Evolutionary conservation across 1,140 invertebrate species (phyloP), one percentile per base, ranked within the genome.

Genomic region (Diachasma alloeum): DNA sequence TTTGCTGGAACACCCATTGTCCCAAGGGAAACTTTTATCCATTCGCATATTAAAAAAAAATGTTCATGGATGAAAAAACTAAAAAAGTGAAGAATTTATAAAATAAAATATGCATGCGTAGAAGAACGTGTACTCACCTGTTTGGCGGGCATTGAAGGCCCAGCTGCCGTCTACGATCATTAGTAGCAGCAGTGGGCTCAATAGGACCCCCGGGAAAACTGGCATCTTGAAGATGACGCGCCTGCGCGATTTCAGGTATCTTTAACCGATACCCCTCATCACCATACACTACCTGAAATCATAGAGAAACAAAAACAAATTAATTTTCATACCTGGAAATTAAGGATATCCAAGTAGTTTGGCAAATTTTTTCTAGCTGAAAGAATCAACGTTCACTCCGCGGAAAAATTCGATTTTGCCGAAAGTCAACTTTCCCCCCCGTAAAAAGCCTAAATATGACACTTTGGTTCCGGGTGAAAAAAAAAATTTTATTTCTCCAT

Each of bases 191-290:
- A 88, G 84, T 78, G 84, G 83, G 83, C 84, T 83, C 79, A 86
- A 85, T 83, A 85, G 84, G 80, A 83, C 79, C 79, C 78, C 80
- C 79, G 82, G 81, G 71, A 82, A 85, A 80, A 81, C 79, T 81
- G 82, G 86, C 88, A 89, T 89, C 81, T 88, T 87, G 81, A 83
- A 74, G 80, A 80, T 78, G 78, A 79, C 81, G 83, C 83, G 80
- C 84, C 80, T 83, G 79, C 79, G 84, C 81, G 83, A 81, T 80
- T 77, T 39, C 37, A 56, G 36, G 46, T 74, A 77, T 36, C 80
- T 74, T 85, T 86, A 89, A 79, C 89, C 87, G 79, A 84, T 83
- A 85, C 88, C 89, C 88, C 87, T 89, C 89, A 90, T 90, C 83
- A 89, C 87, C 73, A 56, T 19, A 79, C 81, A 78, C 77, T 81